Evolutionary conservation across 1,140 invertebrate genomes (phyloP).

Genomic region (Elymnias hypermnestra): DNA sequence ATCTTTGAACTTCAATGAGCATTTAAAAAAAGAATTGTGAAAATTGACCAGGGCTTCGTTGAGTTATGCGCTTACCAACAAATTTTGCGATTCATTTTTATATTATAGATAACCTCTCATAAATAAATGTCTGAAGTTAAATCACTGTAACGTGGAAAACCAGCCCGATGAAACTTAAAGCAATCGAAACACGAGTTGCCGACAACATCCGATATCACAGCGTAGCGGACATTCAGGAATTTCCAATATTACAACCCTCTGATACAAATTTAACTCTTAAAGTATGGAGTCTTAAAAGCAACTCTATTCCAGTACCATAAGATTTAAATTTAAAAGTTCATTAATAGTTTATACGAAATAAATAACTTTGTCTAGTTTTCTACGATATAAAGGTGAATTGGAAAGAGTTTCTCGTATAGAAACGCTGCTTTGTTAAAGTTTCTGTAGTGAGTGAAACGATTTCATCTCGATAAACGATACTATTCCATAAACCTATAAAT

Average conservation of each 20-base stretch:
- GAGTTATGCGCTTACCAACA: too few species aligned
- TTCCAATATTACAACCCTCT: slow-evolving; percentile 60
- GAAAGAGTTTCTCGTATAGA: slow-evolving; percentile 50
- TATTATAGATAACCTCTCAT: too few species aligned
- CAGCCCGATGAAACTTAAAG: slow-evolving; percentile 36
- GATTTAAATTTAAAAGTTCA: slow-evolving; percentile 10
- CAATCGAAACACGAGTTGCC: slow-evolving; percentile 53
- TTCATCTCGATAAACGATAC: slow-evolving; percentile 33
- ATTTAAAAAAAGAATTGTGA: too few species aligned
- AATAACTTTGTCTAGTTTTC: slow-evolving; percentile 35
- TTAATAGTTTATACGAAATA: slow-evolving; percentile 12
- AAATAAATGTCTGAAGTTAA: too few species aligned
- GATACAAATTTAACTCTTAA: slow-evolving; percentile 6
- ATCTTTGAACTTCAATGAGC: too few species aligned
- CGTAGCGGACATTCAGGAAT: slow-evolving; percentile 59
- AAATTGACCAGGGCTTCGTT: too few species aligned
- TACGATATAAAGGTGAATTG: slow-evolving; percentile 56
- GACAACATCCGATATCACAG: slow-evolving; percentile 56
- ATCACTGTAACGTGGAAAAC: slow-evolving; percentile 25
- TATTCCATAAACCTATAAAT: too few species aligned
- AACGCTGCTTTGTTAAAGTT: slow-evolving; percentile 35
- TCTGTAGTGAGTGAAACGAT: slow-evolving; percentile 35
- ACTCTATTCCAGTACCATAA: slow-evolving; percentile 15
- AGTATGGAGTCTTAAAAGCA: slow-evolving; percentile 1
- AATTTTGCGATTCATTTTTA: too few species aligned